These are phyloP conservation scores for Rhinopomastus cyanomelas DNA, from an alignment of 2,113 vertebrate genomes.

Conservation along the genomic window DNA sequence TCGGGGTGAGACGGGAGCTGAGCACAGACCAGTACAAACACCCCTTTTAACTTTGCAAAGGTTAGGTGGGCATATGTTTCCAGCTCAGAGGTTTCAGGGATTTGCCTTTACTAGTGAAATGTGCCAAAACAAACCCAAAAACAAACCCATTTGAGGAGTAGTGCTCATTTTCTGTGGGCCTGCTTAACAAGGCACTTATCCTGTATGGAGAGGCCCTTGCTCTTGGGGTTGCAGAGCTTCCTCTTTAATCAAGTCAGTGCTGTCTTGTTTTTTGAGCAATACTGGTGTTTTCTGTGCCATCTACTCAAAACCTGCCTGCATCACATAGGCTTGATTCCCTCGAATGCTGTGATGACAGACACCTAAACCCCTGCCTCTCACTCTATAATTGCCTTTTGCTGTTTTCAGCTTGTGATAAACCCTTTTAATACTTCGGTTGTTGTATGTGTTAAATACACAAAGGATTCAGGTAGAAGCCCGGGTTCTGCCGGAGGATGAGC, in stretches of 20 bases:
- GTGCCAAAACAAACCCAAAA: constrained; percentile 13
- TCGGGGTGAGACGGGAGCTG: neutral
- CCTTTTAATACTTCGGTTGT: neutral
- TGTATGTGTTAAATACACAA: neutral
- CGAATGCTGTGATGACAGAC: neutral
- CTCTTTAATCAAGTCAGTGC: neutral
- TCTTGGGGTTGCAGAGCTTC: neutral
- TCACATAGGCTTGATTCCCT: neutral
- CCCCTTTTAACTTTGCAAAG: neutral
- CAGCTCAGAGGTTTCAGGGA: neutral
- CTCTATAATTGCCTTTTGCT: neutral
- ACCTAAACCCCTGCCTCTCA: neutral
- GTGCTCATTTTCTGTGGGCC: neutral
- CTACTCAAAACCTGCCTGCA: neutral
- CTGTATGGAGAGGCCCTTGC: neutral
- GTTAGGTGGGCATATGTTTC: neutral
- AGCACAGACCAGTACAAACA: neutral
- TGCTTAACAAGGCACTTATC: neutral
- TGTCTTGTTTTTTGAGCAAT: neutral
- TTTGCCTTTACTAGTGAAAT: neutral
- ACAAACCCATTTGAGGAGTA: neutral
- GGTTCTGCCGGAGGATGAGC: neutral
- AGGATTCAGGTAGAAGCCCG: neutral
- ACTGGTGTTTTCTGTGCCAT: neutral
- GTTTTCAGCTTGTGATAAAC: neutral